A percentile compares a stretch with the other conserved stretches of the same genome.
Conservation (phyloP, 2,797 vertebrate species). For the Masticophis lateralis region DNA sequence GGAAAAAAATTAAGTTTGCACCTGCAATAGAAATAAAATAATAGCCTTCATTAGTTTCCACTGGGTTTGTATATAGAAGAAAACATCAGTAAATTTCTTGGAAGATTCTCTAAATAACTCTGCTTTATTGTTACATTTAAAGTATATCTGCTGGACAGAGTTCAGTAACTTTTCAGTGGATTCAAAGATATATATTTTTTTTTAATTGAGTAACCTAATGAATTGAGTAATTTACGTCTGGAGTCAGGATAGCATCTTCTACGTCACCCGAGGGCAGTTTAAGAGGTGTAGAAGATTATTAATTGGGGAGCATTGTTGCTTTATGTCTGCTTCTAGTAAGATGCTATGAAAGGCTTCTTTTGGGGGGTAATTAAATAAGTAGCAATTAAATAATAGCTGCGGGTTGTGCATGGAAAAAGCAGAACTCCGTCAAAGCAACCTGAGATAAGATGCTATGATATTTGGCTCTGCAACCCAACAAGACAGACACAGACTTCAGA, state of each 20-base stretch:
- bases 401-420: neutral
- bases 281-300: neutral
- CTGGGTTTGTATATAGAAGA: neutral
- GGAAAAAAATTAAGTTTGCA: neutral
- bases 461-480: too few species aligned
- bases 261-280: neutral
- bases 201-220: neutral
- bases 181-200: neutral
- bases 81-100: neutral
- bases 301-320: neutral
- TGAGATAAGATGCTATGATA: neutral
- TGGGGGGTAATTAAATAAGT: neutral
- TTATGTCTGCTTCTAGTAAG: neutral
- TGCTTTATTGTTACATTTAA: neutral
- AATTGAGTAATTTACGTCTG: neutral
- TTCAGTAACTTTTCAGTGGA: neutral
- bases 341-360: neutral
- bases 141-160: neutral
- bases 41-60: neutral
- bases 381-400: neutral
- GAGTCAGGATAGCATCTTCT: neutral
- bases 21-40: neutral
- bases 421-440: neutral
- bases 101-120: neutral
- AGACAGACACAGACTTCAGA: too few species aligned